A percentile compares a stretch with the other conserved stretches of the same genome.
Evolutionary conservation across 2,888 invertebrate species (phyloP).

Genomic region (Magallana nippona): DNA sequence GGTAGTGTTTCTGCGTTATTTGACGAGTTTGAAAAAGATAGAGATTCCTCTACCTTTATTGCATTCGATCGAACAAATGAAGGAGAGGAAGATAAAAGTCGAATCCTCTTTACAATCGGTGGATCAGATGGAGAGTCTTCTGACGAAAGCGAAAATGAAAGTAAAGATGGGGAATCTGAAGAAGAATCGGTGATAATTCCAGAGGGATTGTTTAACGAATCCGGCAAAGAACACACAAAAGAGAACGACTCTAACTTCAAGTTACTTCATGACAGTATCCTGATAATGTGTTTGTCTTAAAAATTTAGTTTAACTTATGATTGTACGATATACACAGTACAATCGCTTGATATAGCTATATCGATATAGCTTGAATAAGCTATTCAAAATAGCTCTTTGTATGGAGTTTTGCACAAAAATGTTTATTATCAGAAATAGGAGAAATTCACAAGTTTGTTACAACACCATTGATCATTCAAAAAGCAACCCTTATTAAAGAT

Average conservation of each 20-base stretch:
- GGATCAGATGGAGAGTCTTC: constrained; percentile 56
- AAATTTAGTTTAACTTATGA: background rate
- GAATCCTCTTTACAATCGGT: constrained; percentile 63
- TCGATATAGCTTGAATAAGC: too few relatives aligned
- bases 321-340: too few relatives aligned
- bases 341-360: too few relatives aligned
- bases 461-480: too few relatives aligned
- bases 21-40: constrained; percentile 75
- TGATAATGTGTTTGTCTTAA: constrained; percentile 34
- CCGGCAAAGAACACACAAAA: constrained; percentile 48
- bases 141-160: constrained; percentile 60
- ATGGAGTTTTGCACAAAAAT: too few relatives aligned
- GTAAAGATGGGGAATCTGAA: constrained; percentile 49
- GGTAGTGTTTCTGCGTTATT: constrained; percentile 72
- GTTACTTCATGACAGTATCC: constrained; percentile 72
- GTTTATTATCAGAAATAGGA: too few relatives aligned
- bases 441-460: too few relatives aligned
- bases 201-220: constrained; percentile 38
- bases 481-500: too few relatives aligned
- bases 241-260: constrained; percentile 59
- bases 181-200: constrained; percentile 31
- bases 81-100: constrained; percentile 61
- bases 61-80: constrained; percentile 62
- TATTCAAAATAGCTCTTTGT: too few relatives aligned
- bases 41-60: constrained; percentile 68